Percentiles rank a stretch among this genome's conserved stretches.
phyloP scores from a whole-genome alignment of 2,113 vertebrate genomes.

The Oncorhynchus gorbuscha region DNA sequence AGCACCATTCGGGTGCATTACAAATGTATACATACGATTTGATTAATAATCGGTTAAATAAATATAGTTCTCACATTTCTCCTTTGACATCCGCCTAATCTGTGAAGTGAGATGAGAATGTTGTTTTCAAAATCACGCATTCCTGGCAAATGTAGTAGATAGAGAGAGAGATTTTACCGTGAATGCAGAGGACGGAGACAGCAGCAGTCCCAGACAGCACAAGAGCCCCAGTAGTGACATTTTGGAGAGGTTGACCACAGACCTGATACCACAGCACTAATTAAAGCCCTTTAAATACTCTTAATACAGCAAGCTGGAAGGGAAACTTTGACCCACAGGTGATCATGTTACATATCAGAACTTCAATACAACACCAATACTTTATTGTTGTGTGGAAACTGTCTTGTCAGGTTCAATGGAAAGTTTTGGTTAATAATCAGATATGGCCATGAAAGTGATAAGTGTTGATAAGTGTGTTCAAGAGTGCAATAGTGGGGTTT shows the following conservation, averaged over 20 bases:
- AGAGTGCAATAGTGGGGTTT: neutral
- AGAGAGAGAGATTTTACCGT: neutral
- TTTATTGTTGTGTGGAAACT: neutral
- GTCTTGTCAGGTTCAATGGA: neutral
- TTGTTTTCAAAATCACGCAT: neutral
- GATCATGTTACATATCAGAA: neutral
- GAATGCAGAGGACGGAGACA: conserved; percentile 6
- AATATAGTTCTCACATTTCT: conserved; percentile 3
- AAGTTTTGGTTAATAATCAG: neutral
- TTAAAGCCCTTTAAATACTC: neutral
- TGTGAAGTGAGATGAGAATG: neutral
- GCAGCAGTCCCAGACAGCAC: neutral
- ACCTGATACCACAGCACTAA: neutral
- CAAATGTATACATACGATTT: neutral
- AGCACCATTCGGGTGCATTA: neutral
- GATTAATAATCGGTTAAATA: neutral
- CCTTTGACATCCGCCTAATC: neutral
- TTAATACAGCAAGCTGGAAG: neutral
- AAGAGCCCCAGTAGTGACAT: neutral
- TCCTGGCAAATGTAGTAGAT: neutral
- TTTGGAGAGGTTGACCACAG: neutral
- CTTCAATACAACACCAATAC: neutral
- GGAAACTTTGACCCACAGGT: conserved; percentile 1
- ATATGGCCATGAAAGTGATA: neutral
- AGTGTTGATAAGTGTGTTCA: neutral